These are phyloP conservation scores for Patiria miniata DNA, from an alignment of 35 echinoderm and acorn worm species.

Conservation along the genomic window DNA sequence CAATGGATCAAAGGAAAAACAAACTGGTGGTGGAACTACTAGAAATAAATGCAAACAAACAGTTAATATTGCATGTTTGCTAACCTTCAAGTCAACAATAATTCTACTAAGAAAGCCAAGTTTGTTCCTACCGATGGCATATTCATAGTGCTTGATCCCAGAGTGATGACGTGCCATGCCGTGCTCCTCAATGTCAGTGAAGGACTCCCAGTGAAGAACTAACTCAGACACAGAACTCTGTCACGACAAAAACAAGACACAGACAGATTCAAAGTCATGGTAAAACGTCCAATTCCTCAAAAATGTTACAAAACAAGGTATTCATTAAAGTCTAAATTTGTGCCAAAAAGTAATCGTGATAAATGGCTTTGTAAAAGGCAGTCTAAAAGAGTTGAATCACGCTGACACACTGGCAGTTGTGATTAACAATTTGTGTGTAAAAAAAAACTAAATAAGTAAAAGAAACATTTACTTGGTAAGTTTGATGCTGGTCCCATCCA, in stretches of 20 bases:
- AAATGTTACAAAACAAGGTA: no score
- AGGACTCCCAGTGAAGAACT: constrained; percentile 43
- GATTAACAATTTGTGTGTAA: no score
- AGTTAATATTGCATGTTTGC: not conserved
- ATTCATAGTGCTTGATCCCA: constrained; percentile 39
- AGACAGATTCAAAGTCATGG: no score
- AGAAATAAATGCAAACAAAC: not conserved
- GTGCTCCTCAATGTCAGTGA: constrained; percentile 52
- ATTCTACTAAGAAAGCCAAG: not conserved
- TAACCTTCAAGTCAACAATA: not conserved
- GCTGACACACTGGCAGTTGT: no score
- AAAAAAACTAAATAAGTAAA: no score
- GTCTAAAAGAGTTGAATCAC: no score
- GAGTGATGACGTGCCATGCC: not conserved
- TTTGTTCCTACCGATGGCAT: constrained; percentile 45
- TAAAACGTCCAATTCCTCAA: no score
- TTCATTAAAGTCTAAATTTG: no score
- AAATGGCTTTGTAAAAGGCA: no score
- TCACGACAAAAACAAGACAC: not conserved
- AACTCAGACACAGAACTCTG: constrained; percentile 34
- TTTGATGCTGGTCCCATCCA: not conserved
- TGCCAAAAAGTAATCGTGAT: no score
- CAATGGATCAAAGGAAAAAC: not conserved
- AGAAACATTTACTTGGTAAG: constrained; percentile 19
- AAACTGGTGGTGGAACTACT: not conserved